Conservation (phyloP, 2,113 vertebrate species). For the Poeciliopsis occidentalis region DNA sequence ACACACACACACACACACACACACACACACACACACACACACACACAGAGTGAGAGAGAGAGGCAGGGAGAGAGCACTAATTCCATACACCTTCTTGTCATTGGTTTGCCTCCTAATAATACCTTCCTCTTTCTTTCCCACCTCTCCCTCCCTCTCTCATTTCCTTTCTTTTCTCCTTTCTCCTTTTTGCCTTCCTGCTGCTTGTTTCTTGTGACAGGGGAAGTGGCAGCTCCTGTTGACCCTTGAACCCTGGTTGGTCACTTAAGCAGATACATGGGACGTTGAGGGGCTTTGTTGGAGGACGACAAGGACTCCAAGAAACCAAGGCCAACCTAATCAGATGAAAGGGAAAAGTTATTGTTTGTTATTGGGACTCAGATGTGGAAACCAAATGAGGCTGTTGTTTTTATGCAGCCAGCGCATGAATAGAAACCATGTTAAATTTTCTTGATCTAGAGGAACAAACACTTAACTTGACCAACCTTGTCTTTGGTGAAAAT, state of each 20-base stretch:
- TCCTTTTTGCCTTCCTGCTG: slow-evolving; percentile 64
- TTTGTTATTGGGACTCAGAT: slow-evolving; percentile 53
- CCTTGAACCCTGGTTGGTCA: slow-evolving; percentile 73
- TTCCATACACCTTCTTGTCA: slow-evolving; percentile 70
- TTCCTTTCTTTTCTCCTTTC: slow-evolving; percentile 45
- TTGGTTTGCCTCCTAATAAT: slow-evolving; percentile 72
- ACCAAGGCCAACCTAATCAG: slow-evolving; percentile 62
- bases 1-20: no score
- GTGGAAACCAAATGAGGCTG: slow-evolving; percentile 14
- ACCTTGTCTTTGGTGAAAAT: neutral
- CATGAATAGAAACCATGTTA: slow-evolving; percentile 13
- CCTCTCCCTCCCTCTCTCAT: slow-evolving; percentile 32
- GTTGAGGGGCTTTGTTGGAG: slow-evolving; percentile 72
- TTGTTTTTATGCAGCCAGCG: slow-evolving; percentile 14
- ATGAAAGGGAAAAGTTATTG: slow-evolving; percentile 58
- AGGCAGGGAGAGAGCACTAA: slow-evolving; percentile 35
- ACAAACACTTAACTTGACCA: neutral
- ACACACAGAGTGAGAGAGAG: no score
- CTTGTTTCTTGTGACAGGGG: slow-evolving; percentile 79
- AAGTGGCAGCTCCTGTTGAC: slow-evolving; percentile 77
- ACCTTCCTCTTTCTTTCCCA: slow-evolving; percentile 49
- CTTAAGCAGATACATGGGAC: slow-evolving; percentile 82
- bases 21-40: no score
- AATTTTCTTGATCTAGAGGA: neutral
- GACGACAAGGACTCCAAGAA: slow-evolving; percentile 67